These are phyloP conservation scores for Eubucco bourcierii DNA, from an alignment of 2,113 vertebrate species.

Conservation along the genomic window DNA sequence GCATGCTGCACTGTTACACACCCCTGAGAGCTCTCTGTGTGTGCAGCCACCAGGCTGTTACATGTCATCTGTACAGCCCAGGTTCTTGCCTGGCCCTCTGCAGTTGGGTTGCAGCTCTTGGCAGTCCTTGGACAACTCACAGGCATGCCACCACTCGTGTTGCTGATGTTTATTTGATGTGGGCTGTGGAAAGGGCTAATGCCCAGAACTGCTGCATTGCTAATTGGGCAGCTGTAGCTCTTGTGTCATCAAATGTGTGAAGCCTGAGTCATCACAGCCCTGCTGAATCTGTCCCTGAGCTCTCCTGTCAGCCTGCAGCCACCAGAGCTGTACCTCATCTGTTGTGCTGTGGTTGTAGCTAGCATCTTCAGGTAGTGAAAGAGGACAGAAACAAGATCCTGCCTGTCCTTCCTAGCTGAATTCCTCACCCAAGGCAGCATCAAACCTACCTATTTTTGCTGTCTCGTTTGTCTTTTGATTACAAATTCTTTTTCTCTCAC, in stretches of 20 bases:
- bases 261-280: not conserved
- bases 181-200: not conserved
- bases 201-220: not conserved
- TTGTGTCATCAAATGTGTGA: fast-evolving
- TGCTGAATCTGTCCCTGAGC: not conserved
- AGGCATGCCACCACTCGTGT: fast-evolving
- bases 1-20: not conserved
- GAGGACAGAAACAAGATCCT: not conserved
- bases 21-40: not conserved
- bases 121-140: fast-evolving
- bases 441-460: not conserved
- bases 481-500: not conserved
- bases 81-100: fast-evolving
- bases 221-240: not conserved
- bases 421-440: not conserved
- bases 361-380: not conserved
- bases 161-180: not conserved
- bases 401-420: not conserved
- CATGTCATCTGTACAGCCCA: fast-evolving
- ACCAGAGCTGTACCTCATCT: fast-evolving
- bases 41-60: not conserved
- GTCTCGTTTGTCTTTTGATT: not conserved
- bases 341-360: not conserved
- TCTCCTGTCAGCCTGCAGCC: not conserved
- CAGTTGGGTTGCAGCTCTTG: not conserved